A percentile compares a stretch with the other conserved stretches of the same genome.
Conservation (phyloP, 2,888 invertebrate genomes). For the Hyposoter didymator region DNA sequence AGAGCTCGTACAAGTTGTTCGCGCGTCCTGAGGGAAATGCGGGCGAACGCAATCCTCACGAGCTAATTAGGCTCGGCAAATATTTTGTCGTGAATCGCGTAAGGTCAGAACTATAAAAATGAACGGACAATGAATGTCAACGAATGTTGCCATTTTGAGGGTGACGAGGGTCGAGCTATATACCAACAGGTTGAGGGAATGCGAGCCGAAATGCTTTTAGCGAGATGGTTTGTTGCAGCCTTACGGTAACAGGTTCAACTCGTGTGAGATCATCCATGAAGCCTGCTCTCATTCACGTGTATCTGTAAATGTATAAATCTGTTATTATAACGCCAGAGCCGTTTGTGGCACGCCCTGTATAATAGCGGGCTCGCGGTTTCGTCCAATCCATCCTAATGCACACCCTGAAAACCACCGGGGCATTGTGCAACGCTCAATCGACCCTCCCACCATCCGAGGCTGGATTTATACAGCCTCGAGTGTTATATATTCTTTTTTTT, state of each 20-base stretch:
- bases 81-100: neutral
- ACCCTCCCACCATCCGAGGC: conserved; percentile 43
- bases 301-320: conserved; percentile 46
- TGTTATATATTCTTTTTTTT: conserved; percentile 39
- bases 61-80: neutral
- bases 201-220: neutral
- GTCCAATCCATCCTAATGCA: conserved; percentile 56
- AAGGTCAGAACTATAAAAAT: neutral
- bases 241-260: conserved; percentile 12
- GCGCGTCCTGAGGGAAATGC: neutral
- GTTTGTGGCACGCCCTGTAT: conserved; percentile 37
- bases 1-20: neutral
- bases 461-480: conserved; percentile 56
- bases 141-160: neutral
- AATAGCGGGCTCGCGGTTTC: conserved; percentile 51
- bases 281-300: conserved; percentile 1
- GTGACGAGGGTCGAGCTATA: neutral
- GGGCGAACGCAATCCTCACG: no score
- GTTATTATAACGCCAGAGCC: conserved; percentile 66
- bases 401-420: conserved; percentile 55
- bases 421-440: conserved; percentile 59
- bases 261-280: conserved; percentile 4
- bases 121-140: neutral
- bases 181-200: neutral
- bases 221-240: neutral